Percentiles rank a stretch among this genome's conserved stretches.
These are phyloP conservation scores for Metaphire vulgaris DNA, from an alignment of 1,140 invertebrate genomes.

Conservation along the genomic window DNA sequence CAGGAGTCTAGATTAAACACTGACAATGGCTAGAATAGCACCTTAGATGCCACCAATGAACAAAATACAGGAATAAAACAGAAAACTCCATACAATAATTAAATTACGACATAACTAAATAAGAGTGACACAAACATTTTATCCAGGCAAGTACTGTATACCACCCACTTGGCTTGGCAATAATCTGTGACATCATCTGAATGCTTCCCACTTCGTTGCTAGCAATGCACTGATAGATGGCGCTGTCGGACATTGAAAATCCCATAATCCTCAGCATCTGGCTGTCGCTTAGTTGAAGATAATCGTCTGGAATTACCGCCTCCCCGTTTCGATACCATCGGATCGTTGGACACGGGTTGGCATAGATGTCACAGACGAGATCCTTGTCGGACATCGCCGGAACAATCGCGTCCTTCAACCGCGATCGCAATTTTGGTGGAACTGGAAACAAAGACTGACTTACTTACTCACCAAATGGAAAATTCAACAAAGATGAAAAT, in stretches of 20 bases:
- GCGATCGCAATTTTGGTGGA: conserved; percentile 66
- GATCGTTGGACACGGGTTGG: conserved; percentile 70
- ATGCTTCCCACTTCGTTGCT: conserved; percentile 76
- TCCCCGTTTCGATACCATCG: conserved; percentile 88
- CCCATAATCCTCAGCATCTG: conserved; percentile 77
- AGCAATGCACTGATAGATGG: conserved; percentile 86
- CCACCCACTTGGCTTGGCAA: no score
- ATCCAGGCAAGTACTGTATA: no score
- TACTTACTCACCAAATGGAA: background rate
- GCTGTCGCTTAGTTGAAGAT: conserved; percentile 59
- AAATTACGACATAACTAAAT: no score
- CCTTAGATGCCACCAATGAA: no score
- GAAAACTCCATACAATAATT: no score
- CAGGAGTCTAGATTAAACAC: no score
- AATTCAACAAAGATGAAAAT: no score
- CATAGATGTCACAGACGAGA: conserved; percentile 73
- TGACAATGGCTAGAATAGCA: no score
- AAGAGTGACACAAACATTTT: no score
- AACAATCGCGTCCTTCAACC: conserved; percentile 64
- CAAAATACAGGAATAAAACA: no score
- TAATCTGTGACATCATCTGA: conserved; percentile 69
- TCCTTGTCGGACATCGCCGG: conserved; percentile 75
- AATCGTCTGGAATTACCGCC: conserved; percentile 72
- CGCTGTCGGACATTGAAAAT: conserved; percentile 72
- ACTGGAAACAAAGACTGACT: conserved; percentile 46